These are phyloP conservation scores for Merodon equestris DNA, from an alignment of 2,888 invertebrate species.

Conservation along the genomic window DNA sequence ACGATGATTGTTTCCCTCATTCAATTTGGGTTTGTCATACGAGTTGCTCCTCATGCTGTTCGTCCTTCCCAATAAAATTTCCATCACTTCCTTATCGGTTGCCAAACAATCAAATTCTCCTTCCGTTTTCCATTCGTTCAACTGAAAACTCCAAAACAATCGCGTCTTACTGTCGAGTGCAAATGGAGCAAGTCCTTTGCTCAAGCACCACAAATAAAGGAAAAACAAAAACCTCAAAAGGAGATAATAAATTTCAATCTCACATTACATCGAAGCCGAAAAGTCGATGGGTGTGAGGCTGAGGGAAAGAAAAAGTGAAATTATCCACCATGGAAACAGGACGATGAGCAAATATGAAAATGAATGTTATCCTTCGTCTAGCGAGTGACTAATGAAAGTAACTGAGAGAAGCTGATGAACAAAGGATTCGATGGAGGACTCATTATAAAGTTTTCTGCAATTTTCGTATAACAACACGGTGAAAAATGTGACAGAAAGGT, in stretches of 20 bases:
- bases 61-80: constrained; percentile 24
- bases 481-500: no score
- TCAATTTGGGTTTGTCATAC: constrained; percentile 20
- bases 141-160: background rate
- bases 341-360: constrained; percentile 11
- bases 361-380: constrained; percentile 1
- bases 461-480: constrained; percentile 33
- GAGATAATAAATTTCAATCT: constrained; percentile 33
- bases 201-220: constrained; percentile 30
- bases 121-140: no score
- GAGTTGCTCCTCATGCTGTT: background rate
- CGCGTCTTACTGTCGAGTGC: constrained; percentile 6
- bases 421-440: constrained; percentile 31
- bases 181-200: constrained; percentile 26
- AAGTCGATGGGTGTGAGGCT: no score
- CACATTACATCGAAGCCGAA: constrained; percentile 5
- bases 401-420: no score
- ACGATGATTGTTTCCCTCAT: no score
- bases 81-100: constrained; percentile 3
- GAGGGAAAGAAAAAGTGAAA: constrained; percentile 16
- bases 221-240: constrained; percentile 3
- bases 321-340: constrained; percentile 28
- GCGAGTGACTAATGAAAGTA: no score
- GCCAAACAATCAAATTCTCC: constrained; percentile 21
- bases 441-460: constrained; percentile 50